Evolutionary conservation across 2,888 invertebrate genomes (phyloP).

Genomic region (Thymelicus lineola): DNA sequence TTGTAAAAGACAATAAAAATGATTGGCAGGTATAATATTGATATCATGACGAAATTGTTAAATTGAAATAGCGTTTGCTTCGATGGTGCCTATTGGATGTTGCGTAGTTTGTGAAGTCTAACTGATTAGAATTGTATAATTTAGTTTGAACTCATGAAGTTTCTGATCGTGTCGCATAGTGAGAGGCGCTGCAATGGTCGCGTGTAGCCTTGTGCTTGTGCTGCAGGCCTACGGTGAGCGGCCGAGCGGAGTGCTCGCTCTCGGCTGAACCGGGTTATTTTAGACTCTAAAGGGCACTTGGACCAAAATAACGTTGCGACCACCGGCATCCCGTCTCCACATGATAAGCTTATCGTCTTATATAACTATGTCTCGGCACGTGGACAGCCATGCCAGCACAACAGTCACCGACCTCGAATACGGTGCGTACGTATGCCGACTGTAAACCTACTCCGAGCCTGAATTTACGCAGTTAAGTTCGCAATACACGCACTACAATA

Average conservation of each 20-base stretch:
- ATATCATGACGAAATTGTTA: too few relatives aligned
- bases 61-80: too few relatives aligned
- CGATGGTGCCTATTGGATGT: too few relatives aligned
- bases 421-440: slow-evolving; percentile 19
- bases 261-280: slow-evolving; percentile 58
- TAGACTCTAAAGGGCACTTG: slow-evolving; percentile 57
- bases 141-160: too few relatives aligned
- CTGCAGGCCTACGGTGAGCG: slow-evolving; percentile 45
- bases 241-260: slow-evolving; percentile 40
- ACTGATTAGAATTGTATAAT: too few relatives aligned
- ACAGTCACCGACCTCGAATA: slow-evolving; percentile 41
- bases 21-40: too few relatives aligned
- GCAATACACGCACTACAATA: slow-evolving; percentile 46
- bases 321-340: slow-evolving; percentile 43
- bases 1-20: too few relatives aligned
- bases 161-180: slow-evolving; percentile 26
- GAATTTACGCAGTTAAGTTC: slow-evolving; percentile 62
- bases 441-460: slow-evolving; percentile 22
- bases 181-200: slow-evolving; percentile 41
- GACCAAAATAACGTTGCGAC: slow-evolving; percentile 57
- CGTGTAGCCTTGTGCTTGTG: slow-evolving; percentile 38
- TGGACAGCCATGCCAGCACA: slow-evolving; percentile 49
- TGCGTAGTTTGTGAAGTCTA: too few relatives aligned
- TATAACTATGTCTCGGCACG: slow-evolving; percentile 63
- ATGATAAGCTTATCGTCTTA: slow-evolving; percentile 69